Conservation (phyloP, 2,113 vertebrate genomes). For the Lophotis ruficrista region DNA sequence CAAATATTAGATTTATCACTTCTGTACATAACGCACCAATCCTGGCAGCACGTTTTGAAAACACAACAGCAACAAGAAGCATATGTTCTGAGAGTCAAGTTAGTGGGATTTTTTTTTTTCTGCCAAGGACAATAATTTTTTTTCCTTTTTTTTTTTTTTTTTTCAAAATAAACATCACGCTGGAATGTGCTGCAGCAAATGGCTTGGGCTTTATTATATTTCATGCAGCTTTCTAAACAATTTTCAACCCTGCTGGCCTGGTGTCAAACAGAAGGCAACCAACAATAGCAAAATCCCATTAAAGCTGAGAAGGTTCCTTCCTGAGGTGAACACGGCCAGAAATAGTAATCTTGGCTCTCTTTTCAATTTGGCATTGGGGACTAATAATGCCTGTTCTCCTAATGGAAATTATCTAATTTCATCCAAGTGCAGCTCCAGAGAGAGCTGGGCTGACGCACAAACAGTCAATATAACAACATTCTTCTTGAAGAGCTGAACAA, state of each 20-base stretch:
- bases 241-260: slow-evolving; percentile 82
- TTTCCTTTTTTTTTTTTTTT: slow-evolving; percentile 37
- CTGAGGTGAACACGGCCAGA: slow-evolving; percentile 93
- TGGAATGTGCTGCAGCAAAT: slow-evolving; percentile 83
- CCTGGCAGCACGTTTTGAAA: slow-evolving; percentile 70
- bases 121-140: slow-evolving; percentile 85
- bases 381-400: slow-evolving; percentile 89
- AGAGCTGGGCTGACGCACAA: slow-evolving; percentile 82
- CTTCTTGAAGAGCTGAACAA: slow-evolving; percentile 85
- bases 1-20: slow-evolving; percentile 66
- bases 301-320: slow-evolving; percentile 98
- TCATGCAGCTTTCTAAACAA: slow-evolving; percentile 86
- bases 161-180: slow-evolving; percentile 79
- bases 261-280: slow-evolving; percentile 95
- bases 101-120: slow-evolving; percentile 65
- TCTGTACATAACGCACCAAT: slow-evolving; percentile 33
- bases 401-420: slow-evolving; percentile 94
- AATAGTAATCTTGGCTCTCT: slow-evolving; percentile 93
- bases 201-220: slow-evolving; percentile 82
- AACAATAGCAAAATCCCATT: slow-evolving; percentile 98
- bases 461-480: slow-evolving; percentile 90
- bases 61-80: slow-evolving; percentile 71
- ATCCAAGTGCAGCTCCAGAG: slow-evolving; percentile 85
- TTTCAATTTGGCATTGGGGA: slow-evolving; percentile 84
- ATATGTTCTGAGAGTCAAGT: slow-evolving; percentile 72